phyloP scores from a whole-genome alignment of 2,797 vertebrate species.

The Manis pentadactyla region DNA sequence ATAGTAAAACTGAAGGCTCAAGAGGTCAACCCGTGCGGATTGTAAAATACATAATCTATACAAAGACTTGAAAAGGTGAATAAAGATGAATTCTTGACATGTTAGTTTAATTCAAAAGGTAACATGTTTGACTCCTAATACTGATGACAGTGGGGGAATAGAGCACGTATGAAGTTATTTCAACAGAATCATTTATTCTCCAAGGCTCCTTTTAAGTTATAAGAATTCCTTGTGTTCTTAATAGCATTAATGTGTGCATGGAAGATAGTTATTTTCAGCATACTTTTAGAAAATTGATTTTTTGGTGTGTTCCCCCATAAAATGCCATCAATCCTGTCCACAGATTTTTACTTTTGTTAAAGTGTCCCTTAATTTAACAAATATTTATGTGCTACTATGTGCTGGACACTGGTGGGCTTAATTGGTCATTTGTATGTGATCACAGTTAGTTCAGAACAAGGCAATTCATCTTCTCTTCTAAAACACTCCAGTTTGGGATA shows the following conservation, averaged over 20 bases:
- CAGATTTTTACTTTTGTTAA: not conserved
- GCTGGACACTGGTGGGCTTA: not conserved
- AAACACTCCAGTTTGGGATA: not conserved
- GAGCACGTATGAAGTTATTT: not conserved
- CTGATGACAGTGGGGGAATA: not conserved
- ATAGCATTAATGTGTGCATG: not conserved
- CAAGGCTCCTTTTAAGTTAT: not conserved
- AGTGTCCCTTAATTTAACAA: not conserved
- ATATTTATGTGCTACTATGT: not conserved
- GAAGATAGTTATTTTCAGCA: not conserved
- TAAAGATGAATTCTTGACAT: not conserved
- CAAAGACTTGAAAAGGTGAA: not conserved
- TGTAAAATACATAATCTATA: slow-evolving; percentile 3
- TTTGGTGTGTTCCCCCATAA: not conserved
- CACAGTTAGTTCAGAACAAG: not conserved
- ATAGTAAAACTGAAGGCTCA: slow-evolving; percentile 35
- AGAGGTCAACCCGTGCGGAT: not conserved
- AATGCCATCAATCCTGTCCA: not conserved
- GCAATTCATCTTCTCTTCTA: not conserved
- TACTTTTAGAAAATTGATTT: not conserved
- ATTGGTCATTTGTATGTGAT: not conserved
- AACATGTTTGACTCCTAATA: not conserved
- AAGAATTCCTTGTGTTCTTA: not conserved
- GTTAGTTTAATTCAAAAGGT: not conserved
- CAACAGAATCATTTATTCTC: not conserved